Evolutionary conservation across 2,797 vertebrate genomes (phyloP), one percentile per base, ranked within the genome.

Genomic region (Acrossocheilus wenchowensis): DNA sequence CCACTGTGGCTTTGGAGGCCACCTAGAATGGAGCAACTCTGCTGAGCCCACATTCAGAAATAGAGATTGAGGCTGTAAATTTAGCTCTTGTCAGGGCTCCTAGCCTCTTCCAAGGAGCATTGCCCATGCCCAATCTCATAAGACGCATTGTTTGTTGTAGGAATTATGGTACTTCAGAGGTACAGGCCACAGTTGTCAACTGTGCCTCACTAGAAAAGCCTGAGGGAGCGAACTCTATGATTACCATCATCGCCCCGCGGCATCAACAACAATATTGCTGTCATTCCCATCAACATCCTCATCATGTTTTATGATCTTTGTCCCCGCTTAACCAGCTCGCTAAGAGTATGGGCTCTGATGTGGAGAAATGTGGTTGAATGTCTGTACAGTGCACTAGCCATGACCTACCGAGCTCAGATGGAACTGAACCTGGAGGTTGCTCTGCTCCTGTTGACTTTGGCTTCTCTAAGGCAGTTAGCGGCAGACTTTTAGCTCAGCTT

Each of bases 361-460:
- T 92, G 90, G 71, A 88, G 85, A 91, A 87, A 89, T 85, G 89
- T 23, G 86, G 86, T 89, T 4, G 45, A 45, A 69, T 73, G 30
- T 83, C 30, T 66, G 85, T 75, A 87, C 89, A 88, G 86, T 89
- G 88, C 85, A 87, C 75, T 87, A 83, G 90, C 84, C 75, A 82
- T 89, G 91, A 93, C 91, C 91, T 84, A 88, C 85, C 88, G n/a
- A 15, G 72, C 74, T 86, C 14, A 54, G 64, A 85, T 83, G 78
- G 89, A 92, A 86, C 75, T 88, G 87, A 93, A 93, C 78, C 88
- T 66, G 80, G 77, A 84, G 87, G 82, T 88, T 83, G 73, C 82
- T 89, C 81, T 57, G 66, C 87, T 11, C 4, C 41, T 92, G 90
- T 92, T 94, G 91, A 91, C 88, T 92, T 93, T 94, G 91, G 91